Evolutionary conservation across 1,140 invertebrate species (phyloP).

Genomic region (Philaenus spumarius): DNA sequence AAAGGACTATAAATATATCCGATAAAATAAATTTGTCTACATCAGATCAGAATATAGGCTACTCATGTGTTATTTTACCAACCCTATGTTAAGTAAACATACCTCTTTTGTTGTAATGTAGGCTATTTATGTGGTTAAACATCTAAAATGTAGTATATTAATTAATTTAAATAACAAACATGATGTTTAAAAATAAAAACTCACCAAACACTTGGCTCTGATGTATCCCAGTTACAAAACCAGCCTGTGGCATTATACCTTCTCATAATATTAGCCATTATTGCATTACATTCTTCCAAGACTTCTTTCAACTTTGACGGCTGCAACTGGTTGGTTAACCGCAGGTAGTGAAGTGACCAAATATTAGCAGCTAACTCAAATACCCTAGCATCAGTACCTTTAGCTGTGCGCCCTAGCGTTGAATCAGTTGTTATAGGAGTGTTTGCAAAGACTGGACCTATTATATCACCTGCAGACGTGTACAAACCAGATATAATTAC

Average conservation of each 20-base stretch:
- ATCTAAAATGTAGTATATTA: too few species aligned
- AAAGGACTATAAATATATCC: too few species aligned
- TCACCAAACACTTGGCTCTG: slow-evolving; percentile 44
- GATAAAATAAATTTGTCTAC: too few species aligned
- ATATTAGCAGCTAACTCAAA: slow-evolving; percentile 55
- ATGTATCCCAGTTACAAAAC: slow-evolving; percentile 43
- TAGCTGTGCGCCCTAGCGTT: slow-evolving; percentile 33
- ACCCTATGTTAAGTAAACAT: too few species aligned
- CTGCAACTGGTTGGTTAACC: slow-evolving; percentile 49
- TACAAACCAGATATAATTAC: too few species aligned
- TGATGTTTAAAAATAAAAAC: too few species aligned
- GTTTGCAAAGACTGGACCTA: slow-evolving; percentile 42
- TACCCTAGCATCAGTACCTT: slow-evolving; percentile 45
- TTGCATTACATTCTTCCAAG: slow-evolving; percentile 43
- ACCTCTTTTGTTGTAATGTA: too few species aligned
- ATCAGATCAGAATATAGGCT: too few species aligned
- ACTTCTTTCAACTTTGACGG: slow-evolving; percentile 33
- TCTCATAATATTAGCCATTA: slow-evolving; percentile 41
- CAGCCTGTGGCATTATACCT: slow-evolving; percentile 39
- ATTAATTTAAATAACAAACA: too few species aligned
- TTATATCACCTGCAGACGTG: slow-evolving; percentile 47
- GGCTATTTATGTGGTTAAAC: too few species aligned
- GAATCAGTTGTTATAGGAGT: slow-evolving; percentile 31
- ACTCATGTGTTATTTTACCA: background rate
- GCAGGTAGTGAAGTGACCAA: slow-evolving; percentile 50